A percentile compares a stretch with the other conserved stretches of the same genome.
Conservation (phyloP, 2,113 vertebrate genomes). For the Pycnonotus jocosus region DNA sequence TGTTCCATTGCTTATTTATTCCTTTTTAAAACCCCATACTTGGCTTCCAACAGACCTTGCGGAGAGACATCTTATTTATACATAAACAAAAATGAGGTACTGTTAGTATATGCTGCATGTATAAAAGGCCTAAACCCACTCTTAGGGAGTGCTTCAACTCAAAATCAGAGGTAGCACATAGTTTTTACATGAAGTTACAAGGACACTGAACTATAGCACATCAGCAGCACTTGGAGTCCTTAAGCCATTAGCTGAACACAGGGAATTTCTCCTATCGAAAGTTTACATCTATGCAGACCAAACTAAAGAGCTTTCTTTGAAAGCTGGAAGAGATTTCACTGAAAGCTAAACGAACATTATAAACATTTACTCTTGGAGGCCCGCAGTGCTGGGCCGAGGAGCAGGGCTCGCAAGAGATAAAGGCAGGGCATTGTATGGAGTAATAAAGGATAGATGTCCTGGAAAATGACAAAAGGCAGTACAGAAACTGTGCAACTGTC, state of each 20-base stretch:
- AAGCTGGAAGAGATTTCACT: conserved; percentile 14
- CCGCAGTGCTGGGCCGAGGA: not conserved
- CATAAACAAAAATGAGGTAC: not conserved
- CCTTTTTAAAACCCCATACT: not conserved
- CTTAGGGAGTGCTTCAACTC: not conserved
- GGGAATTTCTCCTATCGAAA: not conserved
- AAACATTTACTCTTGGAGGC: conserved; percentile 27
- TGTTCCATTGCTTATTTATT: conserved; percentile 12
- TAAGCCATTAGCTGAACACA: not conserved
- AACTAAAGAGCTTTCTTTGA: conserved; percentile 34
- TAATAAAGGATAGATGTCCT: not conserved
- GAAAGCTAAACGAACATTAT: not conserved
- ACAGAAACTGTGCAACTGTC: not conserved
- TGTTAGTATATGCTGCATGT: not conserved
- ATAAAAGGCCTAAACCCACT: not conserved
- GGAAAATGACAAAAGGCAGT: not conserved
- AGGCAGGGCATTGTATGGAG: not conserved
- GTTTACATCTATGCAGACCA: not conserved
- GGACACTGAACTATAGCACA: not conserved
- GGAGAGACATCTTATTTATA: not conserved
- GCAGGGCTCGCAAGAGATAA: not conserved
- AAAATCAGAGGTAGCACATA: not conserved
- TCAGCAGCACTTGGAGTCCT: not conserved
- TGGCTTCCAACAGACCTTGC: not conserved
- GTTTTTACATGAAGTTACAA: not conserved